Percentiles rank a stretch among this genome's conserved stretches.
phyloP scores from a whole-genome alignment of 2,113 vertebrate genomes.

The Pluvialis apricaria region DNA sequence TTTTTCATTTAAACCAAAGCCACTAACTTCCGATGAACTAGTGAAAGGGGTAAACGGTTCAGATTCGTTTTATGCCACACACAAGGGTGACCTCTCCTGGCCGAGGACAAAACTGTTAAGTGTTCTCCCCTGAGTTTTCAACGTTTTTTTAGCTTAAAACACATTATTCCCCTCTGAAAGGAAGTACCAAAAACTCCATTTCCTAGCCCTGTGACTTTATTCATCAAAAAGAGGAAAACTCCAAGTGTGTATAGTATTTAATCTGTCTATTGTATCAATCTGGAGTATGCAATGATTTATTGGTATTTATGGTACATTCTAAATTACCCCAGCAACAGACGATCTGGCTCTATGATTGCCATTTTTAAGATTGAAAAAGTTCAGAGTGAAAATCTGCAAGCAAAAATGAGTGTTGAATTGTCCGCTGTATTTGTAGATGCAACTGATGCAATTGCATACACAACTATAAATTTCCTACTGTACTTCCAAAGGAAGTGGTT shows the following conservation, averaged over 20 bases:
- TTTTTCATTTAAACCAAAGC: neutral
- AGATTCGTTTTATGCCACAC: neutral
- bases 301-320: neutral
- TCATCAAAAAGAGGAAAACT: neutral
- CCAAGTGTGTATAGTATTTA: neutral
- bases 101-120: neutral
- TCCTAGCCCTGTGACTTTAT: neutral
- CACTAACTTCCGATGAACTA: neutral
- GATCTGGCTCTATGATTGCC: neutral
- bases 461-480: neutral
- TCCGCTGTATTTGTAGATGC: neutral
- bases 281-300: neutral
- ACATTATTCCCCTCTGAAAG: neutral
- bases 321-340: neutral
- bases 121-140: neutral
- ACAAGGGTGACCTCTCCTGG: conserved; percentile 53
- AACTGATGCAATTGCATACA: neutral
- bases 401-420: neutral
- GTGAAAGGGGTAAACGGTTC: neutral
- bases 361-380: neutral
- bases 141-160: neutral
- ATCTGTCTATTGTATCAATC: neutral
- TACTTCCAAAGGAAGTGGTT: neutral
- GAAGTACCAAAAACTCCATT: neutral
- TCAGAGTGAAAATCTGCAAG: neutral